These are phyloP conservation scores for Neosilurus hyrtlii DNA, from an alignment of 2,797 vertebrate genomes.

Conservation along the genomic window DNA sequence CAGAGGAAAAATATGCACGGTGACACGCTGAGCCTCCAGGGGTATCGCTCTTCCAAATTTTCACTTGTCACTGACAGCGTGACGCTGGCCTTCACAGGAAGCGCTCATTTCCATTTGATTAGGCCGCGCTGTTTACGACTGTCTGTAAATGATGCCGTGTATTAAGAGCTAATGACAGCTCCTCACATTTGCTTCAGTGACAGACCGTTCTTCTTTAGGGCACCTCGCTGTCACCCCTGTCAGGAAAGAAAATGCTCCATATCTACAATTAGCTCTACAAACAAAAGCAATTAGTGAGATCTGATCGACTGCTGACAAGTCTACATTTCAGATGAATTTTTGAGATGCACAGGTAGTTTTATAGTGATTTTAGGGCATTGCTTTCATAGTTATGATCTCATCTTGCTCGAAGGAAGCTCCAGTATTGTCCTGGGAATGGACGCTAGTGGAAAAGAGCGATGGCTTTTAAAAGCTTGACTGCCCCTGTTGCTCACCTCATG, in stretches of 20 bases:
- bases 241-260: conserved; percentile 10
- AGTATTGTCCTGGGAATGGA: neutral
- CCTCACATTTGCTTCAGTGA: conserved; percentile 40
- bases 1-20: conserved; percentile 45
- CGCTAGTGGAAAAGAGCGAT: conserved; percentile 6
- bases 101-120: conserved; percentile 53
- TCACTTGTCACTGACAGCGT: conserved; percentile 51
- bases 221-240: conserved; percentile 26
- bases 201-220: conserved; percentile 36
- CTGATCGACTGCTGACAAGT: neutral
- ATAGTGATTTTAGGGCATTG: neutral
- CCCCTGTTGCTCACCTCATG: conserved; percentile 43
- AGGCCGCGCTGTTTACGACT: conserved; percentile 52
- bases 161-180: conserved; percentile 53
- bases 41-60: conserved; percentile 51
- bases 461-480: conserved; percentile 34
- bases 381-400: neutral
- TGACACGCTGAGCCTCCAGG: conserved; percentile 41
- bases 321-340: neutral
- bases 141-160: conserved; percentile 48
- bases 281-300: conserved; percentile 13
- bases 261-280: neutral
- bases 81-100: conserved; percentile 52
- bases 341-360: neutral
- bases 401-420: neutral